phyloP scores from a whole-genome alignment of 2,888 invertebrate species.

The Drosophila diplacantha region DNA sequence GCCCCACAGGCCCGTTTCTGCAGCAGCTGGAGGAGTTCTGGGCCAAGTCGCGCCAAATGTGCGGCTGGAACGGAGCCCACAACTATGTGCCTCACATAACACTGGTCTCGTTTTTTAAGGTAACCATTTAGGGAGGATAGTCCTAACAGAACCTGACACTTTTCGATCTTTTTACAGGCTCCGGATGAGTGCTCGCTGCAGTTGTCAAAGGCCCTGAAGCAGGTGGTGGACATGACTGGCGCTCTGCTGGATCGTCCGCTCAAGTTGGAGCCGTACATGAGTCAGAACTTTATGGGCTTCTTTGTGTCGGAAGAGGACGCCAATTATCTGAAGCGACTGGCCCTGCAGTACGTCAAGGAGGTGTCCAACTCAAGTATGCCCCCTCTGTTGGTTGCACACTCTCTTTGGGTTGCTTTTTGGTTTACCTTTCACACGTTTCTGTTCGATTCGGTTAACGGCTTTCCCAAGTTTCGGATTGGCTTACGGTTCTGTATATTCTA shows the following conservation, averaged over 20 bases:
- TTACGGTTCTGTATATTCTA: conserved; percentile 60
- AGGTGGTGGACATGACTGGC: conserved; percentile 85
- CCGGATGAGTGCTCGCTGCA: conserved; percentile 86
- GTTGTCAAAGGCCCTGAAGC: conserved; percentile 84
- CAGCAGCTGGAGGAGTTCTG: conserved; percentile 86
- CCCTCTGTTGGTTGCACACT: conserved; percentile 50
- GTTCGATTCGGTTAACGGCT: conserved; percentile 47
- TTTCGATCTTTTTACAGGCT: conserved; percentile 79
- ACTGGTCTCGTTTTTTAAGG: conserved; percentile 92
- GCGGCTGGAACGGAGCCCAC: conserved; percentile 94
- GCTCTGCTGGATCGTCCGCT: conserved; percentile 83
- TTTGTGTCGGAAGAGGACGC: conserved; percentile 91
- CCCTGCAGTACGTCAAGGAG: conserved; percentile 89
- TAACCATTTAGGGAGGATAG: conserved; percentile 67
- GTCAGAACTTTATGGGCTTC: conserved; percentile 93
- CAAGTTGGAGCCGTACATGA: conserved; percentile 89
- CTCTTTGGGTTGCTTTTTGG: conserved; percentile 38
- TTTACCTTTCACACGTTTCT: conserved; percentile 34
- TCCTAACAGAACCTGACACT: neutral
- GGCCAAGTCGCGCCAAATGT: conserved; percentile 85
- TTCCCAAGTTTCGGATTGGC: conserved; percentile 56
- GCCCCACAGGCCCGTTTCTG: conserved; percentile 84
- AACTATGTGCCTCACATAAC: conserved; percentile 94
- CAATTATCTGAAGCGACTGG: conserved; percentile 87
- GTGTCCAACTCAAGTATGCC: conserved; percentile 85